Evolutionary conservation across 2,888 invertebrate species (phyloP).

Genomic region (Eurytoma californica): DNA sequence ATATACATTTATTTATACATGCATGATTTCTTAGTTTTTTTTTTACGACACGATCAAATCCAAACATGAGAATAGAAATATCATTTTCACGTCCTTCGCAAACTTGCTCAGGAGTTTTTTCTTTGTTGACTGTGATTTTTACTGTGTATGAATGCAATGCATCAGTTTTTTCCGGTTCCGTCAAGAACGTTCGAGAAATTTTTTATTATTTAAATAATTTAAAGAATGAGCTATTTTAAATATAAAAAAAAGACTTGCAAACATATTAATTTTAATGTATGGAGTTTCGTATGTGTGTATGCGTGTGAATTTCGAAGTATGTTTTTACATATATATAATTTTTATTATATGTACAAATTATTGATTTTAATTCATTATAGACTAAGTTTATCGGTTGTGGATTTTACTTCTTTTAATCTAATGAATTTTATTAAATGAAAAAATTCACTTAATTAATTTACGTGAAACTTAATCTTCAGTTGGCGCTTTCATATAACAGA

Average conservation of each 20-base stretch:
- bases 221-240: slow-evolving; percentile 37
- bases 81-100: slow-evolving; percentile 20
- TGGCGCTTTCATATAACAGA: slow-evolving; percentile 24
- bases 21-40: slow-evolving; percentile 18
- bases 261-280: slow-evolving; percentile 42
- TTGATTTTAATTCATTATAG: slow-evolving; percentile 42
- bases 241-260: slow-evolving; percentile 34
- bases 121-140: slow-evolving; percentile 49
- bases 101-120: slow-evolving; percentile 39
- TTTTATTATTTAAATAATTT: slow-evolving; percentile 24
- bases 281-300: slow-evolving; percentile 47
- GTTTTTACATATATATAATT: slow-evolving; percentile 34
- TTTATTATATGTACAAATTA: slow-evolving; percentile 45
- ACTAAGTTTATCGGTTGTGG: slow-evolving; percentile 33
- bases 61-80: too few species aligned
- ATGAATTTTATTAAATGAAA: slow-evolving; percentile 24
- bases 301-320: slow-evolving; percentile 44
- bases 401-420: slow-evolving; percentile 22
- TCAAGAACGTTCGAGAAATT: slow-evolving; percentile 3
- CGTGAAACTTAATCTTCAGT: slow-evolving; percentile 32
- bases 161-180: slow-evolving; percentile 20
- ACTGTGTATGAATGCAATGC: slow-evolving; percentile 21
- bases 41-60: slow-evolving; percentile 21
- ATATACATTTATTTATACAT: slow-evolving; percentile 3
- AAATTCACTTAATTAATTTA: slow-evolving; percentile 40